Percentiles rank a stretch among this genome's conserved stretches.
Evolutionary conservation across 2,113 vertebrate species (phyloP).

Genomic region (Sapajus apella): DNA sequence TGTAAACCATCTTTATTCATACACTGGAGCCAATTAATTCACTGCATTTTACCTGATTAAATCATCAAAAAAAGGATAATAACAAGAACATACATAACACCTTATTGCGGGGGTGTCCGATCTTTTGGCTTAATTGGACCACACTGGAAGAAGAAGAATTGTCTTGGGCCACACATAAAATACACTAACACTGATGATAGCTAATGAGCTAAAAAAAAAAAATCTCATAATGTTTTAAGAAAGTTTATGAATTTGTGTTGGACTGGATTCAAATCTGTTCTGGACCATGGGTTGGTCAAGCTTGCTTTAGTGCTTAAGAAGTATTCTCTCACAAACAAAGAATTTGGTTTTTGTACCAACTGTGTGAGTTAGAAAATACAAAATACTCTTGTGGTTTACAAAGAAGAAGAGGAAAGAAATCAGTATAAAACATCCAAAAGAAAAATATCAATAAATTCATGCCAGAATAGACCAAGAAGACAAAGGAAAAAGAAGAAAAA

Average conservation of each 20-base stretch:
- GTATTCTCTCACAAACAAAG: background rate
- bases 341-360: background rate
- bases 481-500: background rate
- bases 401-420: background rate
- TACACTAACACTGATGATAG: too few relatives aligned
- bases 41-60: conserved; percentile 21
- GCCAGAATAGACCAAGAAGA: background rate
- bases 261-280: too few relatives aligned
- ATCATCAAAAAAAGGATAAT: background rate
- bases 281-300: too few relatives aligned
- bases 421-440: background rate
- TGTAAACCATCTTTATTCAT: background rate
- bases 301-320: background rate
- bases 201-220: too few relatives aligned
- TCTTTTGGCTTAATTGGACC: too few relatives aligned
- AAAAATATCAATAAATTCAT: background rate
- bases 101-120: background rate
- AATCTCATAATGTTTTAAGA: too few relatives aligned
- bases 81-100: background rate
- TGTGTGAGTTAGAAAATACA: conserved; percentile 29
- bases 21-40: background rate
- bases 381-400: background rate
- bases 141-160: too few relatives aligned
- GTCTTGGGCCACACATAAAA: too few relatives aligned
- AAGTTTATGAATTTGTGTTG: too few relatives aligned